Evolutionary conservation across 2,113 vertebrate genomes (phyloP), one percentile per base, ranked within the genome.

Genomic region (Paratilapia polleni): DNA sequence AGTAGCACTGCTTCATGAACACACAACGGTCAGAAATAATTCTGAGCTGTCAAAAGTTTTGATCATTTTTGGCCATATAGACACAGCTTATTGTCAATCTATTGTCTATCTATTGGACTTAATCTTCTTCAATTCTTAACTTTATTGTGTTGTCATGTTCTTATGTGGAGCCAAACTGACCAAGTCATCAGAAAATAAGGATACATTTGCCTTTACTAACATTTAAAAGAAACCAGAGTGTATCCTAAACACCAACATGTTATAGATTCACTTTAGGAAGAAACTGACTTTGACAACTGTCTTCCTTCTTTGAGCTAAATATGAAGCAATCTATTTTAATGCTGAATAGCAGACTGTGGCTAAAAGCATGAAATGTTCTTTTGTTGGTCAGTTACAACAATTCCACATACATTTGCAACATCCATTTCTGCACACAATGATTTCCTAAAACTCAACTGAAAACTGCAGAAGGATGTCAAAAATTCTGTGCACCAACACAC

Each of bases 281-380:
- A 70, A 70, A 70, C 49, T 8, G 43, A 28, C 0, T 70, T 49
- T 70, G 64, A 49, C 0, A 20, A 49, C 26, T 24, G 24, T 49
- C 66, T 70, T 70, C 66, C 66, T 49, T 49, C 66, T 49, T 70
- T 70, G 66, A 70, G 43, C 28, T 24, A 49, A 70, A 70, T 70
- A 70, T 70, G 66, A 49, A 43, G 3, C 41, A 13, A 0, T 70
- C 1, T 49, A 20, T 70, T 73, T 73, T 73, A 3, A 52, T 73
- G 26, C 66, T 68, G 41, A 68, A 49, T 17, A 41, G 34, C 0
- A 49, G 24, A 28, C 41, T 70, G 15, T 14, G 43, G 49, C 66
- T 70, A 11, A 31, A 52, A 73, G 47, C 49, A 73, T 52, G 47
- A 73, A 20, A 49, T 49, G 4, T 49, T 28, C 4, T 31, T 68